Base-by-base conservation (phyloP, 2,888 invertebrate species). In the Agrotis segetum region DNA sequence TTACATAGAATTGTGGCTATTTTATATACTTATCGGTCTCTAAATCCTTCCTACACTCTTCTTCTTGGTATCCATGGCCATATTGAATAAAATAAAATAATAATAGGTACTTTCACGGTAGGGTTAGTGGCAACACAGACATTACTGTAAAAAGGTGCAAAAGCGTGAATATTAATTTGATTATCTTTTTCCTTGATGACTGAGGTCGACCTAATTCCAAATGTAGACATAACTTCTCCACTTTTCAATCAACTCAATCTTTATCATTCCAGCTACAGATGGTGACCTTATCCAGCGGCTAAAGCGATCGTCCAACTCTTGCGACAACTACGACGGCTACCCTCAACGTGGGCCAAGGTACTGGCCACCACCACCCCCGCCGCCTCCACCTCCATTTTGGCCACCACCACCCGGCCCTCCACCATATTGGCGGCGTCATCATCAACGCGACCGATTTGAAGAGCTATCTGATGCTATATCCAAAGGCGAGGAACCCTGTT, bases 251-350 rank as follows among this genome's bases (percentile, higher is more conserved):
- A 74, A 21, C 9, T 21, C 3, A 17, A 60, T 19, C 1, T 47
- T 52, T 29, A 40, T 21, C 2, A 76, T 91, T 94, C 88, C 88
- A 89, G 93, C 86, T 17, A 74, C 81, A 0, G 65, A 85, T 19
- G 71, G 29, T 9, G 53, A 52, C 14, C 49, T 89, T 7, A 53
- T 89, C 1, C 87, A 90, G 11, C 87, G 95, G 7, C 19, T 92
- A 58, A 93, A 88, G 74, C 92, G 95, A 0, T 91, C 94, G 0
- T 91, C 93, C 5, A 76, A 91, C 59, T 88, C 89, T 59, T 89
- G 90, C 9, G 89, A 83, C 29, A 81, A 73, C 14, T 83, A 85
- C 52, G 87, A 79, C 5, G 73, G 50, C 67, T 87, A 24, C 87
- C 87, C 86, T 29, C 66, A n/a, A 19, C 77, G 40, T 1, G 29